Percentiles rank a stretch among this genome's conserved stretches.
Evolutionary conservation across 2,113 vertebrate species (phyloP).

Genomic region (Cinclus mexicanus): DNA sequence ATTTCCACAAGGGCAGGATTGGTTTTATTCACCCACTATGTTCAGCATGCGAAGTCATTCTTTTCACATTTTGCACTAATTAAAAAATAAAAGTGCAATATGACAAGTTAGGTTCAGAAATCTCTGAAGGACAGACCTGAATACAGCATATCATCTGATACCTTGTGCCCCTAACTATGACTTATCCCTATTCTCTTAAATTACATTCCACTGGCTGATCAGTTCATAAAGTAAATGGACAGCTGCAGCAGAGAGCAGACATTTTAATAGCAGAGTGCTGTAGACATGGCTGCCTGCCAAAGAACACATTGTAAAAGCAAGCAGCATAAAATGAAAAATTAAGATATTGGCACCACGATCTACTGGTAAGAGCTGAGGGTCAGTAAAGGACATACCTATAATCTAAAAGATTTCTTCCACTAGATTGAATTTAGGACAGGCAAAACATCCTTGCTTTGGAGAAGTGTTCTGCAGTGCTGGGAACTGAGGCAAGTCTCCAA

Average conservation of each 20-base stretch:
- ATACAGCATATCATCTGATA: background rate
- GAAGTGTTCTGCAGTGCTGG: slow-evolving; percentile 10
- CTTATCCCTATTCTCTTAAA: slow-evolving; percentile 30
- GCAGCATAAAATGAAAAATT: slow-evolving; percentile 57
- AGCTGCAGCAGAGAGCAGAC: slow-evolving; percentile 48
- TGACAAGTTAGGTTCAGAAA: background rate
- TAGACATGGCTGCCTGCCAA: slow-evolving; percentile 54
- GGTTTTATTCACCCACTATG: background rate
- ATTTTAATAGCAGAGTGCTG: slow-evolving; percentile 21
- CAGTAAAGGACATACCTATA: slow-evolving; percentile 30
- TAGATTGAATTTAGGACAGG: slow-evolving; percentile 58
- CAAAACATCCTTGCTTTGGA: slow-evolving; percentile 17
- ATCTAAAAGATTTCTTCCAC: slow-evolving; percentile 57
- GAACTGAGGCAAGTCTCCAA: background rate
- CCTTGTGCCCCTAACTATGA: slow-evolving; percentile 9
- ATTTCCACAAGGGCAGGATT: background rate
- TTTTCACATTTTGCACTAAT: background rate
- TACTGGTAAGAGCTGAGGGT: slow-evolving; percentile 37
- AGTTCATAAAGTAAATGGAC: slow-evolving; percentile 55
- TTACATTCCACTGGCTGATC: background rate
- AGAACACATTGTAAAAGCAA: slow-evolving; percentile 58
- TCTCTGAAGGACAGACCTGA: slow-evolving; percentile 21
- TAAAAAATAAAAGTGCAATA: background rate
- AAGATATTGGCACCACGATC: slow-evolving; percentile 39
- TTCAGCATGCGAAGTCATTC: background rate